Evolutionary conservation across 2,797 vertebrate species (phyloP).

Genomic region (Phalloptychus januarius): DNA sequence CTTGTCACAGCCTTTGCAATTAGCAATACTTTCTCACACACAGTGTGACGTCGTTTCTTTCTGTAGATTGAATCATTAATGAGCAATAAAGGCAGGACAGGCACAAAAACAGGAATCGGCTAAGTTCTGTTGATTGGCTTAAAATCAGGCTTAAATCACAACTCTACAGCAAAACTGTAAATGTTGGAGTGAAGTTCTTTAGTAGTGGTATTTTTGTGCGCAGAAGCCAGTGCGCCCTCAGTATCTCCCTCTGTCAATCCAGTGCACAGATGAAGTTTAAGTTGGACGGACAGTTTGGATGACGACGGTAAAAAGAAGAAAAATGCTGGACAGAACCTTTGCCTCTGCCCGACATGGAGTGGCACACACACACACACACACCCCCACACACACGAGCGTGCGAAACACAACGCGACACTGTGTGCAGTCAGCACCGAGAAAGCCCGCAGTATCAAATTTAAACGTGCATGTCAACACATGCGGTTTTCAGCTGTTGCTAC

Average conservation of each 20-base stretch:
- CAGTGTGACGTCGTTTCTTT: background rate
- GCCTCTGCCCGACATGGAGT: conserved; percentile 27
- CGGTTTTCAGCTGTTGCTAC: conserved; percentile 22
- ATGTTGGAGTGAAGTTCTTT: background rate
- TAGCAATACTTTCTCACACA: background rate
- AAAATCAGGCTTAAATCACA: background rate
- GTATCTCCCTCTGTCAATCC: conserved; percentile 75
- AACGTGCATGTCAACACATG: conserved; percentile 39
- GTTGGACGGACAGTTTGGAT: conserved; percentile 68
- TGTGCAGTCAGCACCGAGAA: conserved; percentile 48
- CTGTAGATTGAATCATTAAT: background rate
- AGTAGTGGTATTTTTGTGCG: conserved; percentile 28
- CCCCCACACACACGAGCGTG: background rate
- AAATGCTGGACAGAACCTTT: conserved; percentile 45
- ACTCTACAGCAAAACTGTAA: background rate
- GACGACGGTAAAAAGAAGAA: conserved; percentile 40
- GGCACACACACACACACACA: background rate
- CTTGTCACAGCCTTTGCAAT: background rate
- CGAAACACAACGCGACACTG: conserved; percentile 37
- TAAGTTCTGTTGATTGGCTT: background rate
- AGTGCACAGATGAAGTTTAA: conserved; percentile 55
- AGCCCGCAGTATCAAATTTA: conserved; percentile 14
- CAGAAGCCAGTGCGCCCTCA: conserved; percentile 61
- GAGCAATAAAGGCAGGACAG: background rate
- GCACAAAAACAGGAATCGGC: background rate